Evolutionary conservation across 2,888 invertebrate species (phyloP), one percentile per base, ranked within the genome.

Genomic region (Apantesis nais): DNA sequence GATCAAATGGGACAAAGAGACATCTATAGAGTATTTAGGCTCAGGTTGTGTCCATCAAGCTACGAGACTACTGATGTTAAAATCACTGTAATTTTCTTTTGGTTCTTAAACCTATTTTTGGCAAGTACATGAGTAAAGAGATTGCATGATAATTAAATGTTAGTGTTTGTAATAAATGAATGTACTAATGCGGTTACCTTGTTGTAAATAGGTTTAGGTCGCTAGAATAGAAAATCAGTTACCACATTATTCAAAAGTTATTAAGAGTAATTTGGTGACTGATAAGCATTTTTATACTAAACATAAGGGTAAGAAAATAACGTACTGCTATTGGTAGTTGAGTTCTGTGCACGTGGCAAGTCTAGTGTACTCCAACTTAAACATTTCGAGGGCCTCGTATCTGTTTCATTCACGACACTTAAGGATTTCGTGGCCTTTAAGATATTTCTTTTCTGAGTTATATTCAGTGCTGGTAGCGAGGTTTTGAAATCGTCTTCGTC

Each of bases 361-460:
- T 89, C 87, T 64, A 90, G 72, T 22, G 93, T 90, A 82, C 90
- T 93, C 91, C 93, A 91, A 66, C 90, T 89, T 62, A 90, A 77
- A 58, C 85, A 86, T 79, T 91, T 92, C n/a, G 79, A 74, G 67
- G 87, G 83, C 77, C 85, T 90, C 66, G 80, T 83, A 39, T 80
- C 79, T 37, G 78, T 63, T 62, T 78, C 79, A 73, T 74, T 82
- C 8, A 44, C 29, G 34, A 77, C 77, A 48, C 74, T 76, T 70
- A 92, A 81, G n/a, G 92, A 92, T 67, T 87, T 87, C 12, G 89
- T 85, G 41, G 90, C 86, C 31, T 83, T 87, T 73, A 85, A 78
- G 68, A 80, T 85, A 48, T 84, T 81, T 75, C 81, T 85, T 81
- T 78, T 83, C 52, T 78, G 70, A 29, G 76, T 78, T 41, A 80